Base-by-base conservation (phyloP, 53 echinoderm and acorn worm genomes). In the Echinometra lucunter region DNA sequence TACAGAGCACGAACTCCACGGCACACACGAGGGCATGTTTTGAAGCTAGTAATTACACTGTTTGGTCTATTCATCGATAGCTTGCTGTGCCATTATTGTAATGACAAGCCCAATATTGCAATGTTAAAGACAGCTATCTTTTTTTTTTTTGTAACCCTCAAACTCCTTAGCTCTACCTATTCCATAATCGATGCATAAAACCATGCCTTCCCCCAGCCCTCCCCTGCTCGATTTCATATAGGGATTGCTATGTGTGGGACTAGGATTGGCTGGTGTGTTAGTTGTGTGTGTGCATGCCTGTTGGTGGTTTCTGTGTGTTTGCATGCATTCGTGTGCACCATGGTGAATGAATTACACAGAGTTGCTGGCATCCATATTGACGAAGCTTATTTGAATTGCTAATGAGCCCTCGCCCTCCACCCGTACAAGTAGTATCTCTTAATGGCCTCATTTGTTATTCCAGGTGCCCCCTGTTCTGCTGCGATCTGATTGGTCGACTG, bases 361-460 rank as follows among this genome's bases (percentile, higher is more conserved):
- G 16, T 70, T 45, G 58, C 66, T 11, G 6, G 93, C 80, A 78
- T 78, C 75, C 80, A 78, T 78, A 92, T 57, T 92, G 93, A 92
- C 78, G 93, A 80, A 78, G 93, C 93, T 92, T 53, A 92, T 92
- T 92, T 92, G 93, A 75, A 92, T 92, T 92, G 93, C 93, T 92
- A 92, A 92, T 92, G 27, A 92, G 93, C 78, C 66, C 60, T 78
- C 45, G 55, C 80, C 93, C 93, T 92, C 93, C 93, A 92, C 93
- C 93, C 93, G 56, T 45, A 92, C 80, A 78, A 74, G 80, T 56
- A 34, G 74, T 81, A 92, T 92, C 93, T 60, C 80, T 92, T 92
- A 92, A 92, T 78, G 93, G 93, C 93, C 93, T 92, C 93, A 92
- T 92, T 92, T 92, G 93, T 92, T 92, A 92, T 92, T 92, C 93